Conservation (phyloP, 2,888 invertebrate genomes). For the Emesis furor region DNA sequence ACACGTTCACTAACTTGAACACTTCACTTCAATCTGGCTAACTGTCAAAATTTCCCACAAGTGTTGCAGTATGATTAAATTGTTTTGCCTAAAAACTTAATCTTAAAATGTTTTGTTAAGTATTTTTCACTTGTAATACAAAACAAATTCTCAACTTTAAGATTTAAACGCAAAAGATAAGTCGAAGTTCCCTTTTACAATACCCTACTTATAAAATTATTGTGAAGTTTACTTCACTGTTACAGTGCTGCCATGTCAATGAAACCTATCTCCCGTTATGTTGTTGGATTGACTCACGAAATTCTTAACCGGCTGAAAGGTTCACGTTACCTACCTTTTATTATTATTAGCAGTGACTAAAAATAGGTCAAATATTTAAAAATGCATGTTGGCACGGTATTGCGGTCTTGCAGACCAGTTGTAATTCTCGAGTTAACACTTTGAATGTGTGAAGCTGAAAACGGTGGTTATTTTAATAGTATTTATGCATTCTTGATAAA, state of each 20-base stretch:
- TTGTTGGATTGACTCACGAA: constrained; percentile 72
- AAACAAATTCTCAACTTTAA: background rate
- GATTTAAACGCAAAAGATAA: background rate
- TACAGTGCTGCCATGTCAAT: constrained; percentile 79
- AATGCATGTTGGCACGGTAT: constrained; percentile 86
- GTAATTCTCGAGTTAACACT: constrained; percentile 81
- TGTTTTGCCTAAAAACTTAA: constrained; percentile 31
- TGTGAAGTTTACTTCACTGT: background rate
- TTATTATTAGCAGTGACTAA: constrained; percentile 90
- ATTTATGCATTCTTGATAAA: too few relatives aligned
- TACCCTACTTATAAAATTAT: background rate
- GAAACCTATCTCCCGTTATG: constrained; percentile 76
- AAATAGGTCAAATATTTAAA: constrained; percentile 91
- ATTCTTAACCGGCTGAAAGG: constrained; percentile 85
- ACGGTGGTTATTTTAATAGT: too few relatives aligned
- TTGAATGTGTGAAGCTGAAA: too few relatives aligned
- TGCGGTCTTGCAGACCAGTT: constrained; percentile 79
- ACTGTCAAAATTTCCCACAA: constrained; percentile 74
- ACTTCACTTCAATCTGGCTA: constrained; percentile 88
- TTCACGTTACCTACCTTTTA: constrained; percentile 90
- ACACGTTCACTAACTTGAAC: constrained; percentile 88
- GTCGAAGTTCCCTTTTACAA: background rate
- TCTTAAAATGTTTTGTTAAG: background rate
- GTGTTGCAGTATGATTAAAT: constrained; percentile 80
- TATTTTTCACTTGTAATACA: background rate